Evolutionary conservation across 2,888 invertebrate species (phyloP), one percentile per base, ranked within the genome.

Genomic region (Rugalucina vietnamica): DNA sequence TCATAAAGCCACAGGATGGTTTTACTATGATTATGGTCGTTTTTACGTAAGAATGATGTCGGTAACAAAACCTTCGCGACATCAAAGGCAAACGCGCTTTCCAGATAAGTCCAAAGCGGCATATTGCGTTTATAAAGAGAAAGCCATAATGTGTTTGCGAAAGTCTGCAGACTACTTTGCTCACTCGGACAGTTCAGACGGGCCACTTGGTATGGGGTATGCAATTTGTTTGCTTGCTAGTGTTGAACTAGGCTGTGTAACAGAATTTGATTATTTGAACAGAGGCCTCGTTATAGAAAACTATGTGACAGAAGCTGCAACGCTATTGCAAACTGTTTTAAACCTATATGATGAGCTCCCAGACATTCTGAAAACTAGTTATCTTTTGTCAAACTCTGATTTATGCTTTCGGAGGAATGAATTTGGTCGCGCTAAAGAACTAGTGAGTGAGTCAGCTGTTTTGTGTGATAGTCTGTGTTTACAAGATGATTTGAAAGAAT

Each of bases 1-100:
- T 18, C 32, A 65, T 21, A 65, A 65, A 34, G 65, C 65, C 5
- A 34, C 34, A 18, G 65, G 65, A 1, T 65, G 65, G 65, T 65
- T 65, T n/a, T 65, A 65, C 21, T 65, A 10, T 65, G 65, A 65
- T 65, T 65, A 65, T 65, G 65, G 65, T 3, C 32, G 65, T 34
- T 65, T 34, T 34, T 1, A 65, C 34, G 32, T 65, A 3, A 65
- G 34, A 3, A 65, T 65, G 65, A 34, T 65, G 65, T 34, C 32
- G 21, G 29, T 65, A 65, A 34, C 65, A 5, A 32, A 65, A 34
- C 65, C 65, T 34, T 12, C 1, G 4, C 3, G 34, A 18, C 27
- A 3, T n/a, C 18, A 34, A 18, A 32, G 65, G 21, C 65, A 34
- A 1, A 65, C 3, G 34, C 32, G 29, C 5, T 4, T 10, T 21